Conservation (phyloP, 1,140 invertebrate species). For the Bombus haemorrhoidalis region DNA sequence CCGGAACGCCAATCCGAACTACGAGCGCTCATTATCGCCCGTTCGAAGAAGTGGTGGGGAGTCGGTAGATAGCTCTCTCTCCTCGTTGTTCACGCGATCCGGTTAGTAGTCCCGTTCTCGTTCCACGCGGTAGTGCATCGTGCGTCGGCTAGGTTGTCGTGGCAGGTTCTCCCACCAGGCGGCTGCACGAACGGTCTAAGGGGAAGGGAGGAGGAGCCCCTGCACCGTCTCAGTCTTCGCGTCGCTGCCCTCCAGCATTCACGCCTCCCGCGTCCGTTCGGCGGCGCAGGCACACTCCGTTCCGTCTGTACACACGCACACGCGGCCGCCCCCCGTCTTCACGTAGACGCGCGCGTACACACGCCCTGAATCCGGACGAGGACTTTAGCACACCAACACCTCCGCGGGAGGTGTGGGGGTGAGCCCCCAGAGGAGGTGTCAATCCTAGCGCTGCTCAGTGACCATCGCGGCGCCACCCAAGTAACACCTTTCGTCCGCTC, state of each 20-base stretch:
- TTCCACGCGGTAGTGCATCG: constrained; percentile 16
- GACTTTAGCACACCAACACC: constrained; percentile 82
- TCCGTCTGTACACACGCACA: constrained; percentile 62
- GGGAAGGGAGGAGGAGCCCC: constrained; percentile 80
- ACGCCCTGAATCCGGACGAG: constrained; percentile 70
- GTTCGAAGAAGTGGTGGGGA: constrained; percentile 58
- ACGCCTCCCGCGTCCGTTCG: constrained; percentile 80
- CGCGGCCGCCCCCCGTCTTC: constrained; percentile 52
- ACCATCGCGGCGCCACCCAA: constrained; percentile 83
- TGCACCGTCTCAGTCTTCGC: constrained; percentile 77
- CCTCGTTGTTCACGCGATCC: neutral
- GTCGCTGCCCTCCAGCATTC: constrained; percentile 81
- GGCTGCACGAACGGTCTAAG: constrained; percentile 42
- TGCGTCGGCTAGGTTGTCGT: constrained; percentile 3
- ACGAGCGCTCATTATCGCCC: constrained; percentile 82
- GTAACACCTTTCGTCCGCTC: constrained; percentile 81
- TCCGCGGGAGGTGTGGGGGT: constrained; percentile 81
- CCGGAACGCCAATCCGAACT: constrained; percentile 79
- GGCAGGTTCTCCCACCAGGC: constrained; percentile 45
- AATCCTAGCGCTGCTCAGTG: constrained; percentile 84
- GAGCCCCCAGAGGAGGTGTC: constrained; percentile 82
- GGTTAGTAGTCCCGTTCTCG: constrained; percentile 13
- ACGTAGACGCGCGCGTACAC: constrained; percentile 60
- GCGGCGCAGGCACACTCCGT: constrained; percentile 68
- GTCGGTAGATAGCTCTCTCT: constrained; percentile 34